Evolutionary conservation across 2,113 vertebrate species (phyloP).

Genomic region (Eublepharis macularius): DNA sequence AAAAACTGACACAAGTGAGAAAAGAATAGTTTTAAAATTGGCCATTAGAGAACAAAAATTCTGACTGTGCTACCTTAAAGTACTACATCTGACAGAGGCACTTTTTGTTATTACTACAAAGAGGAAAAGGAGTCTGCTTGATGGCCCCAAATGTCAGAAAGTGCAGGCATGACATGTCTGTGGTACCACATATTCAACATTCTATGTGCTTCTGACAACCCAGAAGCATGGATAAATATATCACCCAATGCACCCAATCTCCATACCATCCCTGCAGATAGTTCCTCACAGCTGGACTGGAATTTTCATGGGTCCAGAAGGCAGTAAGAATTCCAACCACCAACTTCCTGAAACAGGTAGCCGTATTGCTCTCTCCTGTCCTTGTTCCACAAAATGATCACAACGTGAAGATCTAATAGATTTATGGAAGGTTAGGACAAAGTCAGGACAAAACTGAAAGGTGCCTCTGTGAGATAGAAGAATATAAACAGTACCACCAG

Average conservation of each 20-base stretch:
- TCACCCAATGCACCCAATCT: not conserved
- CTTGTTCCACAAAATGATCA: not conserved
- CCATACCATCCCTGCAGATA: not conserved
- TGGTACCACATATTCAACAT: constrained; percentile 47
- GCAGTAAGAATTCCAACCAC: not conserved
- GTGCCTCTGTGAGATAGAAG: constrained; percentile 47
- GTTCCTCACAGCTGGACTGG: not conserved
- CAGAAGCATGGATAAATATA: too few species aligned
- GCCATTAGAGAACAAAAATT: not conserved
- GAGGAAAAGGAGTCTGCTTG: constrained; percentile 53
- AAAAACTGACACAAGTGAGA: not conserved
- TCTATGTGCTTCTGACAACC: too few species aligned
- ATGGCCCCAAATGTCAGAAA: constrained; percentile 50
- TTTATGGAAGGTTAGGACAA: constrained; percentile 55
- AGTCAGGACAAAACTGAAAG: constrained; percentile 57
- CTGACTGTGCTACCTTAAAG: not conserved
- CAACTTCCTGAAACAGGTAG: too few species aligned
- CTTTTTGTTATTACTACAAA: not conserved
- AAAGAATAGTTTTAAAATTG: not conserved
- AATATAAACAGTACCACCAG: constrained; percentile 57
- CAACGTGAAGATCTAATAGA: not conserved
- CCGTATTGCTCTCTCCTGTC: not conserved
- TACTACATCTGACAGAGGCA: too few species aligned
- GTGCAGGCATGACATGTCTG: constrained; percentile 48
- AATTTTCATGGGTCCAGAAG: not conserved